Base-by-base conservation (phyloP, 2,797 vertebrate species). In the Dryobates pubescens region DNA sequence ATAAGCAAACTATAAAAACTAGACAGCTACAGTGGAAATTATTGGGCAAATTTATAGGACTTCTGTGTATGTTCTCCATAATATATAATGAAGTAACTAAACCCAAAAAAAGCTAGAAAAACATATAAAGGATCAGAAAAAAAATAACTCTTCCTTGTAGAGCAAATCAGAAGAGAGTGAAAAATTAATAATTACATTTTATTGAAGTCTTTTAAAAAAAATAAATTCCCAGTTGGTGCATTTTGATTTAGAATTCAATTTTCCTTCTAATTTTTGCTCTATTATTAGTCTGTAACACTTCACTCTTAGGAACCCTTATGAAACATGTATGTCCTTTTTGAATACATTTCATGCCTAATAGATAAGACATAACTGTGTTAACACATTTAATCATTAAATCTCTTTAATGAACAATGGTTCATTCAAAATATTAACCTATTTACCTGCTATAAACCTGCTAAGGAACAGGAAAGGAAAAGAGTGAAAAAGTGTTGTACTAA, bases 161-260 rank as follows among this genome's bases (percentile, higher is more conserved):
- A 59, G 22, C n/a, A 77, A 80, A 22, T 82, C 24, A 92, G 23
- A 84, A 84, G 27, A 79, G 8, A 88, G 36, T 24, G 14, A 70
- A 32, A 81, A 84, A 56, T 77, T 0, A 84, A 83, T 70, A 83
- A 89, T 86, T 53, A 57, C 6, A 22, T 89, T 69, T 69, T 83
- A 86, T 7, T 54, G 67, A 69, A 85, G 17, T 38, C 47, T 67
- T 89, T 93, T 62, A 90, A 85, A 22, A n/a, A 78, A 4, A 82
- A 54, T 58, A 71, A 74, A 79, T 57, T 87, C 54, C 9, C 58
- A 43, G 4, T 49, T 75, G 59, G 24, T 51, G 78, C 7, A n/a
- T 41, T 77, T 77, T 58, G 4, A 81, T 88, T 92, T 93, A 56
- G 51, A 94, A 89, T 74, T 77, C 29, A 43, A 30, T 77, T 85